These are phyloP conservation scores for Drosophila barbarae DNA, from an alignment of 2,888 invertebrate species.

Conservation along the genomic window DNA sequence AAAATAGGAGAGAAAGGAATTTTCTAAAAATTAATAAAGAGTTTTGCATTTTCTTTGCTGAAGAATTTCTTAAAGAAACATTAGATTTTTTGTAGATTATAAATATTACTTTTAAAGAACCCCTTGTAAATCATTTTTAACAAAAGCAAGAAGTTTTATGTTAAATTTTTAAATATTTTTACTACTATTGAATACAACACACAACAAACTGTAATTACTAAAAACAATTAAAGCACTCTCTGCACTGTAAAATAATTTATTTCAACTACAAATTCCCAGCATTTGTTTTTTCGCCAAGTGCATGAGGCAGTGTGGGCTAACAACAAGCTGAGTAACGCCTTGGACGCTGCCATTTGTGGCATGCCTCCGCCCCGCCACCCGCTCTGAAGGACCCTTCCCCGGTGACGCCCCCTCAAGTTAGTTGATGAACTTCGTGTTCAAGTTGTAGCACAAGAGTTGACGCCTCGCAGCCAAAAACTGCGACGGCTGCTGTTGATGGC, in stretches of 20 bases:
- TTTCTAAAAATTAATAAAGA: neutral
- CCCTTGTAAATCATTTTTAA: neutral
- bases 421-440: conserved; percentile 74
- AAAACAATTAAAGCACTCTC: neutral
- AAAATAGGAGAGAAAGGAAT: neutral
- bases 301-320: conserved; percentile 4
- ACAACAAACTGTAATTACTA: too few species aligned
- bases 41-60: neutral
- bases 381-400: conserved; percentile 1
- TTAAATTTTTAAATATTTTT: neutral
- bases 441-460: conserved; percentile 75
- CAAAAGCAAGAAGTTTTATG: neutral
- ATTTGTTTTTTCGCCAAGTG: conserved; percentile 1
- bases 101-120: neutral
- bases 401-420: conserved; percentile 43
- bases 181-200: neutral
- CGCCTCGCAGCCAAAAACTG: conserved; percentile 65
- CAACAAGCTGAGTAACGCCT: conserved; percentile 59
- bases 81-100: neutral
- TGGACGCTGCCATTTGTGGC: conserved; percentile 71
- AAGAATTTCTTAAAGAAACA: neutral
- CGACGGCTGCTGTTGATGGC: conserved; percentile 47
- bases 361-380: conserved; percentile 19
- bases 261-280: neutral
- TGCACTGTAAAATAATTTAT: neutral